Conservation (phyloP, 2,797 vertebrate species). For the Falco naumanni region DNA sequence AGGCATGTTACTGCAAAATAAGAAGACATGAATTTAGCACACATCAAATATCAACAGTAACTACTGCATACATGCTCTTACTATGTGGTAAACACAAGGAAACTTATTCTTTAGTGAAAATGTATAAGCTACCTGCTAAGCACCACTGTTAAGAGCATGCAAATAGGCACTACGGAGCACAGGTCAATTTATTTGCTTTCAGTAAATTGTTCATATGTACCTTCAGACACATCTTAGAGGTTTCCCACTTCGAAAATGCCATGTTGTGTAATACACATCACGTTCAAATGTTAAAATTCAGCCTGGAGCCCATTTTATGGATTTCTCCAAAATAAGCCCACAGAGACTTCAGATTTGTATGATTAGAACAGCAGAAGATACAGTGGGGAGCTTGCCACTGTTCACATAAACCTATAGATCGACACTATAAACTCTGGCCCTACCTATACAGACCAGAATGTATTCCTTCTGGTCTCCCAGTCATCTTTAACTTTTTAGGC, state of each 20-base stretch:
- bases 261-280: background rate
- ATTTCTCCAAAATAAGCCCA: background rate
- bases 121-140: background rate
- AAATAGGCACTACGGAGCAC: background rate
- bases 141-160: background rate
- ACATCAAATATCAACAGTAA: background rate
- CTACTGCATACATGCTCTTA: background rate
- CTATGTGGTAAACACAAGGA: background rate
- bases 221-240: background rate
- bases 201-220: background rate
- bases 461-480: background rate
- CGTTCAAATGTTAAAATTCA: background rate
- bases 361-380: background rate
- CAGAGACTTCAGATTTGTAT: background rate
- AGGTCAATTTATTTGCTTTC: background rate
- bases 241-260: background rate
- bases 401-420: background rate
- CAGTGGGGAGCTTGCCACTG: background rate
- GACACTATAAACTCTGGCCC: background rate
- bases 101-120: background rate
- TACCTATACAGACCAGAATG: background rate
- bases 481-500: background rate
- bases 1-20: background rate
- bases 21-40: background rate
- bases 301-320: background rate